Evolutionary conservation across 2,797 vertebrate species (phyloP).

Genomic region (Petrocephalus sullivani): DNA sequence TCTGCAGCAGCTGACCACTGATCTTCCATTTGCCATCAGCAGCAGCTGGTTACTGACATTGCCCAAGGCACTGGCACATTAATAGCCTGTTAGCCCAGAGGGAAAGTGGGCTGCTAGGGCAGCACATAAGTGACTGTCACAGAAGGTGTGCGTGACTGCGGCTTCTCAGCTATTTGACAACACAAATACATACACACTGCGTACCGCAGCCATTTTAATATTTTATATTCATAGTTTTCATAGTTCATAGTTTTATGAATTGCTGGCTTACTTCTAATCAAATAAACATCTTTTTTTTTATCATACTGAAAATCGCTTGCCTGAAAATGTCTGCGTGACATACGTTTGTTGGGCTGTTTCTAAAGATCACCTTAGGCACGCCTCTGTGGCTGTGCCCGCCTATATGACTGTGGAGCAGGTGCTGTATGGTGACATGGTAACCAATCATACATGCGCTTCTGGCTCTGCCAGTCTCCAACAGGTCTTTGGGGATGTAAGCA

Average conservation of each 20-base stretch:
- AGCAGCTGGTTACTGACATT: neutral
- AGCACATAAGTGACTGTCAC: neutral
- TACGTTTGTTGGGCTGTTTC: neutral
- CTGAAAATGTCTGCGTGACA: neutral
- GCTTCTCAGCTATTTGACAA: neutral
- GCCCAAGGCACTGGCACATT: neutral
- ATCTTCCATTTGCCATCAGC: neutral
- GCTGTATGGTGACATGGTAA: neutral
- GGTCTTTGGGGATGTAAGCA: neutral
- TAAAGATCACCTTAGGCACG: neutral
- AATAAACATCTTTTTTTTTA: neutral
- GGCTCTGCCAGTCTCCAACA: neutral
- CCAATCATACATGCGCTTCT: neutral
- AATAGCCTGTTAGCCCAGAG: conserved; percentile 3
- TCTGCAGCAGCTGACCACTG: neutral
- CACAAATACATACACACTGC: neutral
- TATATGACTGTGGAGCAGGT: neutral
- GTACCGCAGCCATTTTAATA: no score
- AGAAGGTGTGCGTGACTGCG: neutral
- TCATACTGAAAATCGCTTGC: neutral
- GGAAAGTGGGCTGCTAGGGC: neutral
- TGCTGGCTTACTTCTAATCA: neutral
- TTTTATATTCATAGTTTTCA: neutral
- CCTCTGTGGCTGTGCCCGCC: neutral
- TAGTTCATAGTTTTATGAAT: neutral